Conservation (phyloP, 2,113 vertebrate species). For the Vimba vimba region DNA sequence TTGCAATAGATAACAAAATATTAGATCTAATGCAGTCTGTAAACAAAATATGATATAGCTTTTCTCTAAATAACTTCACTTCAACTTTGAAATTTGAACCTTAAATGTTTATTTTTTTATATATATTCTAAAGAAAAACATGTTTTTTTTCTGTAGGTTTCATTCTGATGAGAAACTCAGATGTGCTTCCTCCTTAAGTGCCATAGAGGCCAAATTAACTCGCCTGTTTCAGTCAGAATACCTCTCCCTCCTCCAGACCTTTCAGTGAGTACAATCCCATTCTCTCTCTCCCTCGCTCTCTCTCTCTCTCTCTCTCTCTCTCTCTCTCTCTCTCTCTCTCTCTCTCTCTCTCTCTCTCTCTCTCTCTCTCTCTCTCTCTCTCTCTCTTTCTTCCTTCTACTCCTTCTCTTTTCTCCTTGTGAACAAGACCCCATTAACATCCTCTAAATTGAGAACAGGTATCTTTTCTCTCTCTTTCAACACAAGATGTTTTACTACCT, state of each 20-base stretch:
- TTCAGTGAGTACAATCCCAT: slow-evolving; percentile 56
- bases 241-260: slow-evolving; percentile 57
- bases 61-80: not conserved
- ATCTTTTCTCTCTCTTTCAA: not conserved
- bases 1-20: not conserved
- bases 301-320: not conserved
- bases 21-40: not conserved
- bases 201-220: slow-evolving; percentile 59
- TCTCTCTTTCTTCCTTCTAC: not conserved
- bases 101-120: too few relatives aligned
- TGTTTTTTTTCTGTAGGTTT: slow-evolving; percentile 57
- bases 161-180: slow-evolving; percentile 48
- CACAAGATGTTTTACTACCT: not conserved
- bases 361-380: not conserved
- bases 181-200: slow-evolving; percentile 55
- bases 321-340: not conserved
- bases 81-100: too few relatives aligned
- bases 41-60: not conserved
- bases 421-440: not conserved
- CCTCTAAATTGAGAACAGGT: slow-evolving; percentile 21
- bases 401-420: not conserved
- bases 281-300: not conserved
- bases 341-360: not conserved
- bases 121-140: too few relatives aligned
- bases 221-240: slow-evolving; percentile 66